Evolutionary conservation across 2,888 invertebrate genomes (phyloP), one percentile per base, ranked within the genome.

Genomic region (Ormyrus nitidulus): DNA sequence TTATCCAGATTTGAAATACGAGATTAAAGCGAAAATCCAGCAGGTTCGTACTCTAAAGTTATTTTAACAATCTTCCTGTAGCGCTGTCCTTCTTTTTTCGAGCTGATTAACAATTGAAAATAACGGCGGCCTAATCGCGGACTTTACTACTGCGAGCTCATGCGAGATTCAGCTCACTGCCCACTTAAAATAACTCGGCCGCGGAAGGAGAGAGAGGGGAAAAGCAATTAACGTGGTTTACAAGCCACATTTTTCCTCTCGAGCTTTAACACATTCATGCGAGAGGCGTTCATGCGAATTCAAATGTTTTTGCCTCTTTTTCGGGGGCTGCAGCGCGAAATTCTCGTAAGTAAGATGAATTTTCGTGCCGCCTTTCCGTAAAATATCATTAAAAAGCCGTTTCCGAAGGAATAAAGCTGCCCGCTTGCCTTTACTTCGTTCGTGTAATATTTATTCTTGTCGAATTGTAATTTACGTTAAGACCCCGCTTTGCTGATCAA

Each of bases 181-280:
- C 66, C 74, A 59, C 74, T 75, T 75, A 66, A 75, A 65, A 75
- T 75, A 75, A 58, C 66, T 58, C 53, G 66, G 11, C 11, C 58
- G 66, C 9, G 34, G 58, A 59, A 66, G 66, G 51, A 66, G 66
- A 66, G 69, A 68, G 69, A 76, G 58, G 59, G 74, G 66, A 59
- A 66, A 75, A 75, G 69, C 76, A 76, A 76, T 76, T 76, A 76
- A 76, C 68, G 69, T 76, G 69, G 69, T 76, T 76, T 76, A 76
- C 69, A 76, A 61, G 62, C 68, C 53, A 54, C 59, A 69, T 76
- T 76, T 76, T 69, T 76, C 51, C 76, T 71, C 71, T 48, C 7
- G 66, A 64, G 65, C 56, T 54, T 44, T 46, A 74, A 46, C 48
- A 13, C 64, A 56, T 74, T 71, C 61, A 61, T 71, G 51, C 61